Evolutionary conservation across 2,888 invertebrate species (phyloP), one percentile per base, ranked within the genome.

Genomic region (Drosophila acutilabella): DNA sequence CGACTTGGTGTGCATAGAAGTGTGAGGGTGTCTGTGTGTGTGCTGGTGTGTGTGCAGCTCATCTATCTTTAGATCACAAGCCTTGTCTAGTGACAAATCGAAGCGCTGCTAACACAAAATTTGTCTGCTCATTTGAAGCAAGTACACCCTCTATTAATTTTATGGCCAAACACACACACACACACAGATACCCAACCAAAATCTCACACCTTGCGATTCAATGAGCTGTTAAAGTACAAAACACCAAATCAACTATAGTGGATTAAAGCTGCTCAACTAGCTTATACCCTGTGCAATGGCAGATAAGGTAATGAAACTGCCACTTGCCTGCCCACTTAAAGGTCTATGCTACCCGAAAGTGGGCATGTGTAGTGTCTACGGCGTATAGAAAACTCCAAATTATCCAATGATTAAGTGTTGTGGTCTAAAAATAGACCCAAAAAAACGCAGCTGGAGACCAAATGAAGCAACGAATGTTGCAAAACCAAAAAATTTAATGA

Each of bases 341-440:
- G 4, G 47, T 14, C 5, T n/a, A 41, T 30, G 8, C 16, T 16
- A 48, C 40, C 30, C 40, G 2, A 30, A 10, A 13, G 2, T 8
- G 11, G n/a, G 10, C 18, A 14, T 7, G 10, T 1, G n/a, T 1
- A 0, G 2, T 2, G 5, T 2, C 14, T 16, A 14, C 20, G 48
- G 58, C 33, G 58, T 57, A 48, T 57, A 3, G 7, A 16, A 54
- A 74, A 57, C 59, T 57, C 48, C 41, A 75, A 75, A 80, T 75
- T 64, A 47, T 70, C 42, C 38, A 59, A 75, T 70, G 71, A 75
- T 80, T 80, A 64, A 79, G 71, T 75, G 61, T 47, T 64, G 48
- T 36, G 80, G 70, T 61, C 44, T 69, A 75, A 64, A 75, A 70
- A 75, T 74, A 74, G 60, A 62, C 30, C 5, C 53, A 45, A 1